These are phyloP conservation scores for Gymnogyps californianus DNA, from an alignment of 2,113 vertebrate species.

Conservation along the genomic window DNA sequence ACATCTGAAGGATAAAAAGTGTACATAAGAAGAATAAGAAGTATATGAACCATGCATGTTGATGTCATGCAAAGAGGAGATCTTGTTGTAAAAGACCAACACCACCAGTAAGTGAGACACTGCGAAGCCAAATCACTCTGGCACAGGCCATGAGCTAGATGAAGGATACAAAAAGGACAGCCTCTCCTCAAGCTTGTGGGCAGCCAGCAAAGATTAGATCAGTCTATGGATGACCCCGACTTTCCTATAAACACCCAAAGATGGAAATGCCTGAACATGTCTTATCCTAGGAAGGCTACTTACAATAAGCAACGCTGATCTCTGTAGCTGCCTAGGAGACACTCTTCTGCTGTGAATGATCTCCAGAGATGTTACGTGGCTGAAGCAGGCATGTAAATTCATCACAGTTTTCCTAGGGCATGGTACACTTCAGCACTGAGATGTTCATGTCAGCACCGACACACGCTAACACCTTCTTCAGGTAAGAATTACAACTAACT, in stretches of 20 bases:
- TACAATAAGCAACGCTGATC: background rate
- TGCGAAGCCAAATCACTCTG: accelerated
- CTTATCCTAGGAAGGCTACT: background rate
- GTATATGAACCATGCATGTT: accelerated
- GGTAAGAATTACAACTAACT: background rate
- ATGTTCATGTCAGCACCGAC: background rate
- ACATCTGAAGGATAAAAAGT: background rate
- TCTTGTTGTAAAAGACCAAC: background rate
- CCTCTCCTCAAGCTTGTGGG: background rate
- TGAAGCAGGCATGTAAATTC: background rate
- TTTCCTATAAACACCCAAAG: background rate
- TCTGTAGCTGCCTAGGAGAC: background rate
- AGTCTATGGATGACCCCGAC: background rate
- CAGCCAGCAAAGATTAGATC: background rate
- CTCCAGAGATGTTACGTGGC: background rate
- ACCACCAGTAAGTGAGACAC: accelerated
- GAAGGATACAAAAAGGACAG: background rate
- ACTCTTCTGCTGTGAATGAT: background rate
- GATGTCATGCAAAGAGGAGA: accelerated
- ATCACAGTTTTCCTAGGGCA: background rate
- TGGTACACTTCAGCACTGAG: background rate
- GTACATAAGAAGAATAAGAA: background rate
- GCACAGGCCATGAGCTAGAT: background rate
- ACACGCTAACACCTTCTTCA: background rate
- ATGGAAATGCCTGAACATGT: background rate